Base-by-base conservation (phyloP, 2,113 vertebrate species). In the Elephas maximus region DNA sequence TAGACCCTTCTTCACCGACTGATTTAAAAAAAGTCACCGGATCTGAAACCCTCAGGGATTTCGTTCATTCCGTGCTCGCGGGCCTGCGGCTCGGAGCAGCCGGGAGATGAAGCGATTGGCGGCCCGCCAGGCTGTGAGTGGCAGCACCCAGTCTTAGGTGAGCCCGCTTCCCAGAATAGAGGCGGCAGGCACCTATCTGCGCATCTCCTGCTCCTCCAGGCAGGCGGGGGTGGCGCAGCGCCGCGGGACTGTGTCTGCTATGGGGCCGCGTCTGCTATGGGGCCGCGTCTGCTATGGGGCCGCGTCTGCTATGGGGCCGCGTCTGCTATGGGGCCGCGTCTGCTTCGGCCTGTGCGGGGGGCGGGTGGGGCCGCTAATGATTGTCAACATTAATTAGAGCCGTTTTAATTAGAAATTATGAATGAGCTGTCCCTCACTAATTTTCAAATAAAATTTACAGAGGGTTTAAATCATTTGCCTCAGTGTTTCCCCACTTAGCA, bases 371-470 rank as follows among this genome's bases (percentile, higher is more conserved):
- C 44, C 44, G 69, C 81, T 83, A 33, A 51, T 23, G 76, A 88
- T 20, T 9, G 14, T 4, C 44, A 7, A 18, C 63, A 79, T 80
- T 95, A 74, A 97, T 96, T 96, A 95, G 83, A 81, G 79, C 82
- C 24, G 2, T 93, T 96, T 97, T 97, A 80, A 88, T 95, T 93
- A 81, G 93, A 51, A 96, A 84, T 92, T 44, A 90, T 48, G 60
- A 57, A 65, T 10, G 33, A 63, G 71, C 12, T 48, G 65, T 41
- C 69, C 45, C 44, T 79, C 14, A 33, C 69, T 89, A 88, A 45
- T 90, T 90, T 88, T 96, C 88, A 23, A n/a, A 8, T 83, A 74
- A 91, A 93, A 83, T 44, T 63, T 85, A 93, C 12, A 24, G 89
- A 93, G 88, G 76, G 93, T 88, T 65, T 69, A 11, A 30, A 26